These are phyloP conservation scores for Brachylomia viminalis DNA, from an alignment of 2,888 invertebrate species.

Conservation along the genomic window DNA sequence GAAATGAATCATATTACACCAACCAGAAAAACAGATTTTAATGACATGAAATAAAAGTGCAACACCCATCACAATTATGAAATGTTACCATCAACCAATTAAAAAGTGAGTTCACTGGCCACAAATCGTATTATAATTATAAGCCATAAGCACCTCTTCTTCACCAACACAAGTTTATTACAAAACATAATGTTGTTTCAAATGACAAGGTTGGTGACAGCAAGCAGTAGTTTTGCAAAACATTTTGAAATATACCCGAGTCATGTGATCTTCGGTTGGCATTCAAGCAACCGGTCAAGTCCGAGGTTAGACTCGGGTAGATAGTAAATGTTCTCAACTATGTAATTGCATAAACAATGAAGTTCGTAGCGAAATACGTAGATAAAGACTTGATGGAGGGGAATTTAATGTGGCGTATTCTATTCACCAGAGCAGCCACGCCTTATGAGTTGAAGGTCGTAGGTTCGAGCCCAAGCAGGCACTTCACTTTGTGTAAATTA, in stretches of 20 bases:
- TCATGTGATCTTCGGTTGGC: constrained; percentile 60
- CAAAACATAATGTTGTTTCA: constrained; percentile 28
- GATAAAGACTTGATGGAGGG: no score
- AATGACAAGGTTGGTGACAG: constrained; percentile 60
- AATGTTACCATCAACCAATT: background rate
- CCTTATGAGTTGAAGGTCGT: no score
- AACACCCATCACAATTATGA: background rate
- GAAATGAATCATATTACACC: no score
- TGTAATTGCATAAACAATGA: background rate
- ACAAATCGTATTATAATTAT: constrained; percentile 12
- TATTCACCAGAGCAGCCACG: background rate
- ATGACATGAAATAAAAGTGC: background rate
- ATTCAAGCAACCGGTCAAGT: constrained; percentile 65
- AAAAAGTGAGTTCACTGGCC: constrained; percentile 37
- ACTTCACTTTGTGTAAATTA: no score
- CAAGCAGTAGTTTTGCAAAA: constrained; percentile 47
- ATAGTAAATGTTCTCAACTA: constrained; percentile 20
- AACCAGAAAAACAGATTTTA: background rate
- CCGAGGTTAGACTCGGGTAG: constrained; percentile 49
- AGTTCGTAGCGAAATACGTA: background rate
- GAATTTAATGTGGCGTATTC: background rate
- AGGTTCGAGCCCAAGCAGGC: no score
- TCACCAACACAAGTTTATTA: constrained; percentile 17
- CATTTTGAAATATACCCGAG: constrained; percentile 52
- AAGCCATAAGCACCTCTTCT: constrained; percentile 21